Evolutionary conservation across 2,888 invertebrate species (phyloP), one percentile per base, ranked within the genome.

Genomic region (Pasiphila rectangulata): DNA sequence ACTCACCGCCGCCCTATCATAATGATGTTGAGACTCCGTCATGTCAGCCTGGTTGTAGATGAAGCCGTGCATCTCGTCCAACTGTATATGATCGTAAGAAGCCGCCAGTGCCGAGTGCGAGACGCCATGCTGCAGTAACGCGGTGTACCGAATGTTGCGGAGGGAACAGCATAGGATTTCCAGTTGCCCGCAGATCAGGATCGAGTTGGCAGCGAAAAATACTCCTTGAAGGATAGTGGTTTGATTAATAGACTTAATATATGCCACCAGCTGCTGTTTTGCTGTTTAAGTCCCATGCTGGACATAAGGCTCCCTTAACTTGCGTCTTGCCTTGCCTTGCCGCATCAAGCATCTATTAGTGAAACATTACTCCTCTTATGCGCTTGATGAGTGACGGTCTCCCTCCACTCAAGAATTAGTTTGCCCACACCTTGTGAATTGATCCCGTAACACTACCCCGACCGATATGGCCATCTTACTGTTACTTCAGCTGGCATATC

Each of bases 101-200:
- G 45, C 51, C 0, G 51, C 54, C 2, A 85, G 37, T 0, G 72
- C 60, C 0, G 54, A 32, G 40, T 83, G 75, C 1, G 39, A 49
- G 2, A 77, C 73, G 0, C 79, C 83, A 1, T 50, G 43, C 30
- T 59, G 64, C 24, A 87, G 59, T 27, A 85, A 55, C 0, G 79
- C 85, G 0, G 86, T 79, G 62, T 72, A 82, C 1, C 84, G 75
- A 1, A 61, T 69, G 54, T 87, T 87, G 21, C 85, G 75, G 0
- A 86, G 61, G 20, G 81, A 77, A 56, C 86, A 87, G 63, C 85
- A 85, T 0, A 85, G 48, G 0, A 87, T 48, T 38, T 87, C 87
- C n/a, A 86, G 48, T 59, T 87, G 87, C 0, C 87, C 87, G 61
- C 87, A 87, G 20, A 87, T 69, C 1, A 87, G 53, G 39, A 86